These are phyloP conservation scores for Podarcis cretensis DNA, from an alignment of 2,113 vertebrate species.

Conservation along the genomic window DNA sequence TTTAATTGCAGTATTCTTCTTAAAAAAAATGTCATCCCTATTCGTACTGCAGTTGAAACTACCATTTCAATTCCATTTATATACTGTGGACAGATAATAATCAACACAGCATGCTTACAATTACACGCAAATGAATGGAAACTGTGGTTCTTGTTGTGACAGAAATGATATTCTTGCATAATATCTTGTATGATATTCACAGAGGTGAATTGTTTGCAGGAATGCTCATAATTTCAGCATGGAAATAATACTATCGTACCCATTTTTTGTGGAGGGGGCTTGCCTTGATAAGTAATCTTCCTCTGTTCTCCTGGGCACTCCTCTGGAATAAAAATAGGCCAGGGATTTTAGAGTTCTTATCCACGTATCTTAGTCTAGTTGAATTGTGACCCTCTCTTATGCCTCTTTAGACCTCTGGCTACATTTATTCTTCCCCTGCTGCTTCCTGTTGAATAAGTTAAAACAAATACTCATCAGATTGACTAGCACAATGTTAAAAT, in stretches of 20 bases:
- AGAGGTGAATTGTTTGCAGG: not conserved
- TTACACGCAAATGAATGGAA: constrained; percentile 1
- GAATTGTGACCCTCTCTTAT: not conserved
- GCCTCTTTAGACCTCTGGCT: not conserved
- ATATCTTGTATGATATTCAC: not conserved
- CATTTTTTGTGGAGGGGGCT: not conserved
- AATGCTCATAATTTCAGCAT: not conserved
- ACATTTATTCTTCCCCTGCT: constrained; percentile 13
- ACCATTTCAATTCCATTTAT: constrained; percentile 5
- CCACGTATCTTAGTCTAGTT: not conserved
- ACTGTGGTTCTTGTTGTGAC: not conserved
- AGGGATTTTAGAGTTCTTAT: not conserved
- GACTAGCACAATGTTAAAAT: not conserved
- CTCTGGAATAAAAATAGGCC: not conserved
- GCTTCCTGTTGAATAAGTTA: constrained; percentile 46
- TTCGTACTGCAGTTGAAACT: not conserved
- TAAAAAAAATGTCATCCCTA: not conserved
- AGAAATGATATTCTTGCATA: not conserved
- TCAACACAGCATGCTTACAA: not conserved
- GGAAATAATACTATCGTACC: not conserved
- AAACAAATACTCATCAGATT: constrained; percentile 29
- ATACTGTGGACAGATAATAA: not conserved
- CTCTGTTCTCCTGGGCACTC: not conserved
- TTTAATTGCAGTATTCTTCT: not conserved
- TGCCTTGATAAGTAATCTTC: not conserved